phyloP scores from a whole-genome alignment of 1,140 invertebrate genomes.

The Triops longicaudatus region DNA sequence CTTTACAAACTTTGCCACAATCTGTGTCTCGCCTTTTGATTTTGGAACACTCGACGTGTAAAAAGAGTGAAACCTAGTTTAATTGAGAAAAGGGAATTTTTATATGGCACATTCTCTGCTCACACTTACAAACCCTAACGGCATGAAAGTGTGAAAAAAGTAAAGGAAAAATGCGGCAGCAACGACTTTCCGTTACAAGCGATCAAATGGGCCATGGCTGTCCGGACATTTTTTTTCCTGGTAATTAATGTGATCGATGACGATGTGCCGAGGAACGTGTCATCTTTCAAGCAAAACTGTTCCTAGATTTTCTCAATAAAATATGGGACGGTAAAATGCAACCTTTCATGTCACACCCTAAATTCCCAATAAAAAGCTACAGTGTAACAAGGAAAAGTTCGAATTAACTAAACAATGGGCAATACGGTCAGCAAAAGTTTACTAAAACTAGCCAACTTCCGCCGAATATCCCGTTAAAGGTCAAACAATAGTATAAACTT shows the following conservation, averaged over 20 bases:
- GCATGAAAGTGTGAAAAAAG: background rate
- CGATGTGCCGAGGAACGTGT: background rate
- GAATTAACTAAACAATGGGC: background rate
- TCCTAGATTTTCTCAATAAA: background rate
- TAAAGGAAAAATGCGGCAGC: background rate
- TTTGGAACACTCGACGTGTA: background rate
- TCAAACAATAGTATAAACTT: background rate
- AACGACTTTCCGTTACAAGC: background rate
- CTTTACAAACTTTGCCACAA: background rate
- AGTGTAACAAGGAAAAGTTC: background rate
- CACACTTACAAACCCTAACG: background rate
- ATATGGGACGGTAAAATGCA: background rate
- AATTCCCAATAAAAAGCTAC: background rate
- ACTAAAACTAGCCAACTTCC: background rate
- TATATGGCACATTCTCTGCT: background rate
- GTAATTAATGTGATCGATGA: background rate
- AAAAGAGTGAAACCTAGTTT: background rate
- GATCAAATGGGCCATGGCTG: background rate
- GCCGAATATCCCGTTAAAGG: slow-evolving; percentile 1
- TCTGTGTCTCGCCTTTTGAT: background rate
- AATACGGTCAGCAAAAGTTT: background rate
- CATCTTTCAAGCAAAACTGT: background rate
- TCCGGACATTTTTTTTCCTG: background rate
- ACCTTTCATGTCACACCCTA: background rate
- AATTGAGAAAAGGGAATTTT: background rate